phyloP scores from a whole-genome alignment of 2,888 invertebrate genomes.

The Yponomeuta plumbellus region DNA sequence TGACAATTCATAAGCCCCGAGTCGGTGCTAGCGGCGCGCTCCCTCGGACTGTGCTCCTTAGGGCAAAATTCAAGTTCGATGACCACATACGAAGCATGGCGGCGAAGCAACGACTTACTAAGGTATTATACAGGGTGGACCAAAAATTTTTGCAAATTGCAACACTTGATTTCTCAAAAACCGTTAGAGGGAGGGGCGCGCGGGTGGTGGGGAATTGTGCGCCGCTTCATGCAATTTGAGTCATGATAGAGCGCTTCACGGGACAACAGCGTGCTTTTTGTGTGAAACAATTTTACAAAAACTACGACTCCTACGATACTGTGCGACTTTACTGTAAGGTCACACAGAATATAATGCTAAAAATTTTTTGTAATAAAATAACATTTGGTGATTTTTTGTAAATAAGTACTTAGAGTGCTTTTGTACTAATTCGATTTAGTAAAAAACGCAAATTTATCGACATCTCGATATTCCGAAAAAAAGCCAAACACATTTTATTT shows the following conservation, averaged over 20 bases:
- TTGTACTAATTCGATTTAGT: too few species aligned
- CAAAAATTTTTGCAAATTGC: neutral
- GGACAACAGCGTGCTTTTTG: slow-evolving; percentile 26
- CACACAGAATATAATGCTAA: too few species aligned
- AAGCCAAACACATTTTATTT: too few species aligned
- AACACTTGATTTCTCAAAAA: too few species aligned
- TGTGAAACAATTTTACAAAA: slow-evolving; percentile 24
- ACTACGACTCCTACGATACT: slow-evolving; percentile 24
- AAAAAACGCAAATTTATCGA: too few species aligned
- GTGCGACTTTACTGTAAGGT: too few species aligned
- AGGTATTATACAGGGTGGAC: slow-evolving; percentile 77
- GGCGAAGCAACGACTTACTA: slow-evolving; percentile 91
- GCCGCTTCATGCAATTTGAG: slow-evolving; percentile 9
- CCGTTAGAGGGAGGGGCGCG: slow-evolving; percentile 6
- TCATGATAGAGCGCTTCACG: too few species aligned
- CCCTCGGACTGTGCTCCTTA: slow-evolving; percentile 86
- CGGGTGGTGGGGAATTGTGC: slow-evolving; percentile 10
- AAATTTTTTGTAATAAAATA: too few species aligned
- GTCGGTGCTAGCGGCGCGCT: slow-evolving; percentile 76
- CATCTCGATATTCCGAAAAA: too few species aligned
- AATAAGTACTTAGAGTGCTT: too few species aligned
- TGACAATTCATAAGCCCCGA: slow-evolving; percentile 91
- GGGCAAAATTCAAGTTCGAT: slow-evolving; percentile 97
- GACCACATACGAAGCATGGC: slow-evolving; percentile 99
- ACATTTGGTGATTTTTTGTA: too few species aligned